A percentile compares a stretch with the other conserved stretches of the same genome.
phyloP scores from a whole-genome alignment of 2,113 vertebrate species.

The Coryphaenoides rupestris region DNA sequence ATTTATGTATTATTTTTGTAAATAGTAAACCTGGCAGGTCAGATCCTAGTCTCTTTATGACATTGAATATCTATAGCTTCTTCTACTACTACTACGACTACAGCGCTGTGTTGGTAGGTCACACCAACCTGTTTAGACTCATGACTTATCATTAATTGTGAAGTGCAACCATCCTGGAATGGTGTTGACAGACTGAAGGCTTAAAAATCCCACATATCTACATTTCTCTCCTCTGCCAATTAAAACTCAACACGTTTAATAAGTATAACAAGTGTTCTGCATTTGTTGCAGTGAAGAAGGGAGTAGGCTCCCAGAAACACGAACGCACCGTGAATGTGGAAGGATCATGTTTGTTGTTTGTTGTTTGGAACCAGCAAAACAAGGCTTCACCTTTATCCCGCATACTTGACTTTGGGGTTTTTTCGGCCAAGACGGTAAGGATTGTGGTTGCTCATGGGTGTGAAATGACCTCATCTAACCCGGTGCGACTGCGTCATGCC shows the following conservation, averaged over 20 bases:
- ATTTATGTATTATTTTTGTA: conserved; percentile 3
- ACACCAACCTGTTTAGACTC: background rate
- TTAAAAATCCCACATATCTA: no score
- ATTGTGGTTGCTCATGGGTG: conserved; percentile 3
- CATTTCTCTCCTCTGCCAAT: no score
- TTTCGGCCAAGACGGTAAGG: conserved; percentile 5
- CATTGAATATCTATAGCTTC: no score
- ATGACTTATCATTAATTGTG: background rate
- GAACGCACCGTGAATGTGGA: background rate
- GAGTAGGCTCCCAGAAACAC: no score
- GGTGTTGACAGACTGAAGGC: no score
- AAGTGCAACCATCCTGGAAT: background rate
- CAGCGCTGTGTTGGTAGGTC: no score
- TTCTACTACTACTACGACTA: no score
- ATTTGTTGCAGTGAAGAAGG: no score
- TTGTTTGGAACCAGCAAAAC: conserved; percentile 20
- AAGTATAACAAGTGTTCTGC: no score
- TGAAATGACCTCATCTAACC: conserved; percentile 25
- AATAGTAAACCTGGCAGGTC: conserved; percentile 9
- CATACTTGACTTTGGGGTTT: background rate
- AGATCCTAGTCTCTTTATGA: background rate
- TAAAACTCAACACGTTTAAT: no score
- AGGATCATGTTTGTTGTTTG: conserved; percentile 25
- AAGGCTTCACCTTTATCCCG: background rate
- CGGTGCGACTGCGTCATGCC: conserved; percentile 45